Conservation (phyloP, 2,113 vertebrate genomes). For the Mustela nigripes region DNA sequence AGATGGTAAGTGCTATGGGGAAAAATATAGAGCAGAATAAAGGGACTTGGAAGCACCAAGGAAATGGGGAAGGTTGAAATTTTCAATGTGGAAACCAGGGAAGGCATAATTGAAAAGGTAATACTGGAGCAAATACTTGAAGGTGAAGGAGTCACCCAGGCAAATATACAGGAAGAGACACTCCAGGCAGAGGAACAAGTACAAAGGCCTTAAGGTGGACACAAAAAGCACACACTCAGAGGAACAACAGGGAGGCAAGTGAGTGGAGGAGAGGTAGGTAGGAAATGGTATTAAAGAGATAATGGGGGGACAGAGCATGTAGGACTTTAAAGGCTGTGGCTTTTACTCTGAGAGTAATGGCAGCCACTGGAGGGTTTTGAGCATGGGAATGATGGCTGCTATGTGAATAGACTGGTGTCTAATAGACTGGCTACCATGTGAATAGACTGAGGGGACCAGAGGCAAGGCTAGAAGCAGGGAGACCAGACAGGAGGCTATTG, state of each 20-base stretch:
- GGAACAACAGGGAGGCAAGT: conserved; percentile 27
- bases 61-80: not conserved
- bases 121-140: conserved; percentile 16
- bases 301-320: not conserved
- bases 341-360: conserved; percentile 42
- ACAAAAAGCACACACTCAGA: not conserved
- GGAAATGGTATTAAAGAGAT: conserved; percentile 24
- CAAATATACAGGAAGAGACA: not conserved
- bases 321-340: not conserved
- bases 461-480: not conserved
- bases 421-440: not conserved
- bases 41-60: conserved; percentile 24
- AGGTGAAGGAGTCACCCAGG: not conserved
- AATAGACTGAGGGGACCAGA: not conserved
- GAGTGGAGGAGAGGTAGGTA: not conserved
- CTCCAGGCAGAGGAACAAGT: not conserved
- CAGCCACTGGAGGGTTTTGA: conserved; percentile 6
- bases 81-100: conserved; percentile 59
- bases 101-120: not conserved
- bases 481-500: not conserved
- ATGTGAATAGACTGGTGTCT: not conserved
- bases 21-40: conserved; percentile 23
- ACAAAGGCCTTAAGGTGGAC: not conserved
- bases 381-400: conserved; percentile 3
- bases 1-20: not conserved